Conservation (phyloP, 2,888 invertebrate genomes). For the Syritta pipiens region DNA sequence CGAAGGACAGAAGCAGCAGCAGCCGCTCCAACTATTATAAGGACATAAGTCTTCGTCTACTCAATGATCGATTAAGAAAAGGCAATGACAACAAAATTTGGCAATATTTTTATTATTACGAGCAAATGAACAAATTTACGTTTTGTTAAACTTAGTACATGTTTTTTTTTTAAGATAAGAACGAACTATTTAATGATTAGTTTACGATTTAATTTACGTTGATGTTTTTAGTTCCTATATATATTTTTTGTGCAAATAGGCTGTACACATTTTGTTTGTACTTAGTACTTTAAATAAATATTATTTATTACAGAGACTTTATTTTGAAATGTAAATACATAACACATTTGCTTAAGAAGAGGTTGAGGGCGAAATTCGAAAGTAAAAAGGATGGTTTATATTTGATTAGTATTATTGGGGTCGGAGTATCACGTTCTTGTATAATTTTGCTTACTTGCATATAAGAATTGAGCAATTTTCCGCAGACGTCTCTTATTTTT, state of each 20-base stretch:
- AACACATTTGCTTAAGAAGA: not conserved
- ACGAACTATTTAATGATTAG: constrained; percentile 14
- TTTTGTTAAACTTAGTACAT: constrained; percentile 27
- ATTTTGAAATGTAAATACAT: constrained; percentile 28
- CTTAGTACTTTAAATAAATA: constrained; percentile 33
- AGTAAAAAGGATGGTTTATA: too few species aligned
- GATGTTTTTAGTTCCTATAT: constrained; percentile 68
- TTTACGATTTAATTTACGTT: constrained; percentile 36
- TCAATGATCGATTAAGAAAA: not conserved
- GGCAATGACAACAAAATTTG: too few species aligned
- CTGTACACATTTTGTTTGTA: constrained; percentile 54
- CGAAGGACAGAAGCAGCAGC: constrained; percentile 60
- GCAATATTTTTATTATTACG: constrained; percentile 58
- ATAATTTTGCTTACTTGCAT: too few species aligned
- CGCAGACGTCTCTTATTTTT: too few species aligned
- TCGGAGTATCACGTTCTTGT: too few species aligned
- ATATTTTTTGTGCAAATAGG: constrained; percentile 18
- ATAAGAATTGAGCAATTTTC: too few species aligned
- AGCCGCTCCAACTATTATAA: constrained; percentile 49
- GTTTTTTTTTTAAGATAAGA: not conserved
- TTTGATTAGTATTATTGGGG: too few species aligned
- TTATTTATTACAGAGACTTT: not conserved
- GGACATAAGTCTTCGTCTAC: constrained; percentile 35
- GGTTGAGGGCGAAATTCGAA: too few species aligned
- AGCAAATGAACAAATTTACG: constrained; percentile 20